Evolutionary conservation across 1,140 invertebrate species (phyloP).

Genomic region (Heliconius himera): DNA sequence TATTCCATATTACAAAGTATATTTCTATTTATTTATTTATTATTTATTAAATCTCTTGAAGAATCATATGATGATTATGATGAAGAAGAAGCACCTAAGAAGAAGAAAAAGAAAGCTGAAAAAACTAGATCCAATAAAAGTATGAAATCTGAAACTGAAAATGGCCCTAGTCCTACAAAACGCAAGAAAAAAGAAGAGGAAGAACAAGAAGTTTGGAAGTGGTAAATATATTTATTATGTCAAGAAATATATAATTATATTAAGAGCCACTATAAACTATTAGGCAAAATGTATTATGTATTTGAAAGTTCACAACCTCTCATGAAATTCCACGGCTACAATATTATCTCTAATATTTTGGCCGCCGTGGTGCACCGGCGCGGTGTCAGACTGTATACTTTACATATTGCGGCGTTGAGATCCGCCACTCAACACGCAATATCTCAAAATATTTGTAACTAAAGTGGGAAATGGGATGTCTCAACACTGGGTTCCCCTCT

Average conservation of each 20-base stretch:
- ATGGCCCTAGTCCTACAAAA: conserved; percentile 80
- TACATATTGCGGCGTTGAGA: too few species aligned
- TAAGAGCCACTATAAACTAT: too few species aligned
- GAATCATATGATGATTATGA: conserved; percentile 83
- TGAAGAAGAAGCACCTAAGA: conserved; percentile 83
- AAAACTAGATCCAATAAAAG: conserved; percentile 55
- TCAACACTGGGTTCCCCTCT: too few species aligned
- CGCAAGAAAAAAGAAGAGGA: conserved; percentile 91
- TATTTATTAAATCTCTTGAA: conserved; percentile 23
- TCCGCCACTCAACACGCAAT: too few species aligned
- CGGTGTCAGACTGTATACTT: too few species aligned
- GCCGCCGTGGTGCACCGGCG: too few species aligned
- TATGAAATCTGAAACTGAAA: conserved; percentile 65
- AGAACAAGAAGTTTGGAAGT: conserved; percentile 95
- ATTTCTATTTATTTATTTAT: conserved; percentile 18
- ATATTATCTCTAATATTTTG: too few species aligned
- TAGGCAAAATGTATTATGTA: too few species aligned
- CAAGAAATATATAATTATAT: not conserved
- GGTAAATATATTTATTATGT: conserved; percentile 83
- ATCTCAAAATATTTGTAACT: too few species aligned
- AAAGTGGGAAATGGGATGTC: too few species aligned
- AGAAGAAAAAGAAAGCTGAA: conserved; percentile 76
- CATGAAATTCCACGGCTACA: too few species aligned
- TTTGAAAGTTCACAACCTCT: too few species aligned
- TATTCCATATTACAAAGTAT: conserved; percentile 1